Evolutionary conservation across 2,888 invertebrate genomes (phyloP), one percentile per base, ranked within the genome.

Genomic region (Teleogryllus oceanicus): DNA sequence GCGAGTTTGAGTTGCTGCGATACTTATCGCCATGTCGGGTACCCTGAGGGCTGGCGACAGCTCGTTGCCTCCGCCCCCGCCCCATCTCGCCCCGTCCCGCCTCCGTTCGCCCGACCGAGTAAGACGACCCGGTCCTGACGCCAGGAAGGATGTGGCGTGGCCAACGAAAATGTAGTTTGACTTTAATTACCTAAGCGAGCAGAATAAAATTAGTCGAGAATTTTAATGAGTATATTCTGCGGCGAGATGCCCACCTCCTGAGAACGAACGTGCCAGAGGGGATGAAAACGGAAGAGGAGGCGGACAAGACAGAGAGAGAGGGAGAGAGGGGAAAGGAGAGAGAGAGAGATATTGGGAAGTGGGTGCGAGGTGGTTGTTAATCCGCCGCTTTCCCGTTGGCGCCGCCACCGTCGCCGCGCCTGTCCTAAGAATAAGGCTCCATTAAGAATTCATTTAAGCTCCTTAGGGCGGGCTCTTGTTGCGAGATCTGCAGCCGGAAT

Each of bases 141-240:
- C n/a, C 3, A 62, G 62, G 62, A 62, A 62, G 62, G 62, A 62
- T 62, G 62, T 62, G 62, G 62, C 62, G 62, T 62, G 62, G 62
- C 62, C 62, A n/a, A 62, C 13, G 62, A 62, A 62, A 62, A 62
- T 62, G 62, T 62, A 62, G 16, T 62, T 62, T 62, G 62, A 62
- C 62, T 62, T 62, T 62, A 62, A 18, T 62, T 62, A 62, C 62
- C 16, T 62, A 62, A 62, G 62, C 62, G 62, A 62, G 62, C 62
- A 62, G 62, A 13, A 62, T 62, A 62, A 62, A 62, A 62, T 62
- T 62, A 62, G 62, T 62, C 62, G 62, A 62, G 62, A 62, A 62
- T 62, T 62, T 62, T 62, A 62, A 62, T 62, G 62, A 62, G 62
- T 62, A 62, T 62, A 62, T 62, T 62, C 62, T 62, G 62, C 62